Percentiles rank a stretch among this genome's conserved stretches.
Evolutionary conservation across 1,140 invertebrate species (phyloP).

Genomic region (Aphelinus atriplicis): DNA sequence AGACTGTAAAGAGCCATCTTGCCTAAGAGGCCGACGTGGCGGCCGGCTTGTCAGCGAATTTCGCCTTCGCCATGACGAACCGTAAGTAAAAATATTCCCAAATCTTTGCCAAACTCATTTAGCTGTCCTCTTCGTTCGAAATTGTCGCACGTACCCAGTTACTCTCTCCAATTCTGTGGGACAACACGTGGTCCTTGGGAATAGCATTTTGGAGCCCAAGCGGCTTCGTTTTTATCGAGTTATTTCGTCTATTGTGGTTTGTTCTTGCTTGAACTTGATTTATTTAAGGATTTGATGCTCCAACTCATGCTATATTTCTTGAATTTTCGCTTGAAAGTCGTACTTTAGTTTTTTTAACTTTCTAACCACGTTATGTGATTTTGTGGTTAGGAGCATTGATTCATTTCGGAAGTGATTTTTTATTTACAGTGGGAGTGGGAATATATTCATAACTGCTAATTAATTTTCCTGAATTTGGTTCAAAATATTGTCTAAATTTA

Average conservation of each 20-base stretch:
- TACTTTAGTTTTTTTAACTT: background rate
- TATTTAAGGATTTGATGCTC: background rate
- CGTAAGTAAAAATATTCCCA: constrained; percentile 51
- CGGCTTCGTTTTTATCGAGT: background rate
- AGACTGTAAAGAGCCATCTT: constrained; percentile 56
- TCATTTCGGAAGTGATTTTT: no score
- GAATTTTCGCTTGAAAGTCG: background rate
- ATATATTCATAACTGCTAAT: no score
- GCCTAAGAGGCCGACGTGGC: constrained; percentile 59
- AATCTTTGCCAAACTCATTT: constrained; percentile 12
- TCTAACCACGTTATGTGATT: background rate
- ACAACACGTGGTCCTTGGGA: background rate
- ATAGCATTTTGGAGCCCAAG: background rate
- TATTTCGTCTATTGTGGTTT: background rate
- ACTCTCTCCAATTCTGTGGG: no score
- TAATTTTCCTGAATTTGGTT: no score
- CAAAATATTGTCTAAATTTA: no score
- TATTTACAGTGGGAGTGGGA: no score
- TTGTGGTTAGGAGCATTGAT: background rate
- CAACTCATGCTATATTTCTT: background rate
- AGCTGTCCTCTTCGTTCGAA: background rate
- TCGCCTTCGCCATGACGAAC: constrained; percentile 47
- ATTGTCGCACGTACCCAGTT: no score
- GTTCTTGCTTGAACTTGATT: background rate
- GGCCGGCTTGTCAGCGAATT: constrained; percentile 50